phyloP scores from a whole-genome alignment of 2,113 vertebrate species.

The Meriones unguiculatus region DNA sequence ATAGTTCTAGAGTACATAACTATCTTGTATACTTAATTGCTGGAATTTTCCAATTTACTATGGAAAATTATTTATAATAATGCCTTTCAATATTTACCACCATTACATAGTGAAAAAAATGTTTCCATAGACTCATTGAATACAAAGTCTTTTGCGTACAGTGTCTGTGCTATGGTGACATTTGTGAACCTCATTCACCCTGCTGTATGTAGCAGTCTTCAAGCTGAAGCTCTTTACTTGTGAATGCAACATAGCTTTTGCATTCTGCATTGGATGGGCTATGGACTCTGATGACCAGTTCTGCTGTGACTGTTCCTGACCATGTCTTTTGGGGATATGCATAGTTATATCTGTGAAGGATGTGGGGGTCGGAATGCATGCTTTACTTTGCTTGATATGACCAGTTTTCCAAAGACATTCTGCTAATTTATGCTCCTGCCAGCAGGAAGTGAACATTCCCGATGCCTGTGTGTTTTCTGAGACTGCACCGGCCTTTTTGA shows the following conservation, averaged over 20 bases:
- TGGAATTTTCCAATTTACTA: neutral
- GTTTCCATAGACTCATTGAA: neutral
- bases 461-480: rapidly evolving
- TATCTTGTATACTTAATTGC: neutral
- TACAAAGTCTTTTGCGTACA: neutral
- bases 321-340: neutral
- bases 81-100: neutral
- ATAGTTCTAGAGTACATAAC: neutral
- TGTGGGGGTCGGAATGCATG: too few species aligned
- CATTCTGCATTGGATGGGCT: neutral
- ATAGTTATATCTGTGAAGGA: neutral
- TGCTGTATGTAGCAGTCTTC: rapidly evolving
- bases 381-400: neutral
- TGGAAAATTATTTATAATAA: neutral
- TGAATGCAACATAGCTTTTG: neutral
- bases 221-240: too few species aligned
- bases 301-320: neutral
- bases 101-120: neutral
- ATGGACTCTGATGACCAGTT: too few species aligned
- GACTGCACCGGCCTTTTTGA: neutral
- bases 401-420: too few species aligned
- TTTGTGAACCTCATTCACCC: rapidly evolving
- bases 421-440: too few species aligned
- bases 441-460: too few species aligned
- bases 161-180: neutral